Percentiles rank a stretch among this genome's conserved stretches.
Conservation (phyloP, 2,888 invertebrate genomes). For the Ditula angustiorana region DNA sequence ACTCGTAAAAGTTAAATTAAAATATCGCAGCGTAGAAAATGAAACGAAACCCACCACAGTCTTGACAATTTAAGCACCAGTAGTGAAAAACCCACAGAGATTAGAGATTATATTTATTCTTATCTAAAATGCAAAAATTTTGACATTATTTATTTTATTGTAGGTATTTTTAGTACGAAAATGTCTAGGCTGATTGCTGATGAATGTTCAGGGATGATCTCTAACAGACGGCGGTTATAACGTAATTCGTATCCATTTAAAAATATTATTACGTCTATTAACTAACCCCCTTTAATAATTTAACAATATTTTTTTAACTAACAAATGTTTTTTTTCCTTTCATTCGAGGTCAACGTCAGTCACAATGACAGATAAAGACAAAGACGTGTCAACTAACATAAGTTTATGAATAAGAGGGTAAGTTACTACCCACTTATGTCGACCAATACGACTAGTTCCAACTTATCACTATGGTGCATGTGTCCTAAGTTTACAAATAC, state of each 20-base stretch:
- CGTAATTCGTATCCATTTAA: neutral
- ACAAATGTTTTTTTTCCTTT: no score
- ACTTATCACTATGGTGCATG: constrained; percentile 15
- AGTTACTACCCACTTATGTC: neutral
- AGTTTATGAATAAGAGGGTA: neutral
- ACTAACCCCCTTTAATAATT: neutral
- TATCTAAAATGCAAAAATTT: constrained; percentile 9
- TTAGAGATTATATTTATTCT: constrained; percentile 12
- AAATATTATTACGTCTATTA: neutral
- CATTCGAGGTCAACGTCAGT: no score
- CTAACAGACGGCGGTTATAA: neutral
- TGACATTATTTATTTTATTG: constrained; percentile 29
- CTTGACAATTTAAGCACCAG: constrained; percentile 7
- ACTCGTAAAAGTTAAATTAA: no score
- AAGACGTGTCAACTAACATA: constrained; percentile 14
- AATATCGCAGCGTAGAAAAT: no score
- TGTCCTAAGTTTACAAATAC: constrained; percentile 26
- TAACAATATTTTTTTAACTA: no score
- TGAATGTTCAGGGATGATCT: neutral
- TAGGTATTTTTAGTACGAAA: constrained; percentile 4
- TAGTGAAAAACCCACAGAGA: constrained; percentile 30
- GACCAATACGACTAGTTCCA: constrained; percentile 9
- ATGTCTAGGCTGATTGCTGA: neutral
- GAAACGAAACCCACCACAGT: neutral
- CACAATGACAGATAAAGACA: no score